Evolutionary conservation across 30 jellyfish, hydroid and myxozoan species (phyloP).

Genomic region (Sanderia malayensis): DNA sequence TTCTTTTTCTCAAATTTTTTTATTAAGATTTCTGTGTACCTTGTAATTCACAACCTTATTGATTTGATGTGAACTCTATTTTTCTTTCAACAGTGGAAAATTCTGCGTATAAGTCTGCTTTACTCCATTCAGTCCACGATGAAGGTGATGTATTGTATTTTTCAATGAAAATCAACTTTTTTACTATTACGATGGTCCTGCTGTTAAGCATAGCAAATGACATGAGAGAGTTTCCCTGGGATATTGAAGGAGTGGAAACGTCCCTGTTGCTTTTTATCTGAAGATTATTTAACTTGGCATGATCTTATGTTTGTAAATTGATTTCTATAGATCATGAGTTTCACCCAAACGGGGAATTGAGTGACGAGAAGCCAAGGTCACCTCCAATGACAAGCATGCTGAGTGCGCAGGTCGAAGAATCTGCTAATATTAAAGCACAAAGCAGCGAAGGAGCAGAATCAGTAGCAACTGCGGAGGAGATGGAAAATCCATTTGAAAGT

Average conservation of each 20-base stretch:
- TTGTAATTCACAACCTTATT: background rate
- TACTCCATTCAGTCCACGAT: conserved; percentile 42
- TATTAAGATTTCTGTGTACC: background rate
- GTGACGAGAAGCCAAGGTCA: conserved; percentile 17
- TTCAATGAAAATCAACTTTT: no score
- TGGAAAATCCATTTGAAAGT: conserved; percentile 13
- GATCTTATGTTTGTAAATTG: background rate
- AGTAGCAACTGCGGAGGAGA: conserved; percentile 9
- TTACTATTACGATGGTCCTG: no score
- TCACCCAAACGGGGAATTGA: conserved; percentile 46
- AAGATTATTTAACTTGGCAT: no score
- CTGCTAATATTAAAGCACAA: conserved; percentile 9
- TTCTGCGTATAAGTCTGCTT: conserved; percentile 64
- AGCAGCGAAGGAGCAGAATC: background rate
- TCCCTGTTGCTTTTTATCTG: no score
- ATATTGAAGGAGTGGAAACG: no score
- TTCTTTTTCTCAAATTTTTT: no score
- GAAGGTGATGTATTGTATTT: no score
- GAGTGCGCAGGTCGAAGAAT: conserved; percentile 55
- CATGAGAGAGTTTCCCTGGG: no score
- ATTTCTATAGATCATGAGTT: conserved; percentile 18
- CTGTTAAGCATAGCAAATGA: no score
- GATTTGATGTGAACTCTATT: no score
- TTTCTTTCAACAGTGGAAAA: conserved; percentile 31
- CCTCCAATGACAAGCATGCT: conserved; percentile 49